Conservation (phyloP, 1,140 invertebrate genomes). For the Vollenhovia emeryi region DNA sequence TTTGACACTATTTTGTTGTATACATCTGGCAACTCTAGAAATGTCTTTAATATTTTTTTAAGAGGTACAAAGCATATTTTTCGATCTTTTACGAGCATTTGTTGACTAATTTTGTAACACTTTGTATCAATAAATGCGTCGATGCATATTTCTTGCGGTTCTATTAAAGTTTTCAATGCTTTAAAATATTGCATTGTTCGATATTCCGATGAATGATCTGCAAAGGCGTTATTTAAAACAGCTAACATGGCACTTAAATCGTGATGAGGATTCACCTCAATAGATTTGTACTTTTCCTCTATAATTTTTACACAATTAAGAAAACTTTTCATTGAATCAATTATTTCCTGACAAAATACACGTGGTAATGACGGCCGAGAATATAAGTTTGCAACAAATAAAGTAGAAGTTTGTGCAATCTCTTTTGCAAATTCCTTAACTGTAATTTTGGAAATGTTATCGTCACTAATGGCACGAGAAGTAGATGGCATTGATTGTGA, state of each 20-base stretch:
- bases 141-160: too few species aligned
- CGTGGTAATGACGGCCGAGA: neutral
- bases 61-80: too few species aligned
- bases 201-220: neutral
- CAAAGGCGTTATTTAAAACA: constrained; percentile 1
- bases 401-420: neutral
- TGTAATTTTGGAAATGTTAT: neutral
- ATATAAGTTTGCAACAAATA: constrained; percentile 28
- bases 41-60: too few species aligned
- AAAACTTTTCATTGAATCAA: neutral
- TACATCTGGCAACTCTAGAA: too few species aligned
- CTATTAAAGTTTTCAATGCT: too few species aligned
- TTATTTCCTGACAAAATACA: constrained; percentile 13
- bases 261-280: neutral
- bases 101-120: too few species aligned
- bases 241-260: neutral
- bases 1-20: too few species aligned
- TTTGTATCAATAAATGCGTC: too few species aligned
- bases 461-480: neutral
- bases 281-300: neutral
- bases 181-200: constrained; percentile 15
- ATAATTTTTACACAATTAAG: neutral
- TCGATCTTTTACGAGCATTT: too few species aligned
- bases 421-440: neutral
- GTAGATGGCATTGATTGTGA: neutral